Conservation (phyloP, 1,140 invertebrate genomes). For the Eufriesea mexicana region DNA sequence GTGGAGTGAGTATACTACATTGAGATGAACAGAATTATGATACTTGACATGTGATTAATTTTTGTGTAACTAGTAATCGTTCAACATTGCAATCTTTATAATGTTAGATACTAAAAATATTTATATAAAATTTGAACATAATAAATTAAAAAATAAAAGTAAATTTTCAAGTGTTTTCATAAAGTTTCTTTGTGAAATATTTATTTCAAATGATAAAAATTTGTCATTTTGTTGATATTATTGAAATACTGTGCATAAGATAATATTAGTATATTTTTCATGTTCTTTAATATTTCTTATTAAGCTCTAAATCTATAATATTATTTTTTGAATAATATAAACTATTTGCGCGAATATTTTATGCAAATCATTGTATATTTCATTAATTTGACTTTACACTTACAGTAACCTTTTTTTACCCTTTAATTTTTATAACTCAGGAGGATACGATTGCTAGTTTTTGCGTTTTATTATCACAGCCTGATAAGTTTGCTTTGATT, state of each 20-base stretch:
- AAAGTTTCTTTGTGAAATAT: background rate
- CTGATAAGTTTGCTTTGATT: constrained; percentile 42
- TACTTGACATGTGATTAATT: constrained; percentile 69
- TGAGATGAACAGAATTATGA: constrained; percentile 70
- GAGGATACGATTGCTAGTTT: constrained; percentile 72
- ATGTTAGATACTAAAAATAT: constrained; percentile 35
- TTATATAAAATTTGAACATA: constrained; percentile 9
- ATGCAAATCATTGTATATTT: constrained; percentile 8
- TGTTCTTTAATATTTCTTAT: constrained; percentile 2
- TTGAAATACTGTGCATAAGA: too few species aligned
- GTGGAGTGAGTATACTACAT: constrained; percentile 77
- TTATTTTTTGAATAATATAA: background rate
- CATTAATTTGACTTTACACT: constrained; percentile 52
- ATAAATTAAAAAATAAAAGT: background rate
- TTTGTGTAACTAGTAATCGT: constrained; percentile 74
- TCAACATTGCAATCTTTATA: constrained; percentile 38
- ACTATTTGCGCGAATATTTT: background rate
- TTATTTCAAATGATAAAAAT: constrained; percentile 19
- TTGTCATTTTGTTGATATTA: too few species aligned
- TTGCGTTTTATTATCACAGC: constrained; percentile 68
- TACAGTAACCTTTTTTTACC: constrained; percentile 42
- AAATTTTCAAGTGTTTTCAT: background rate
- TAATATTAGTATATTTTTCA: constrained; percentile 14
- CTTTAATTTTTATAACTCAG: constrained; percentile 52
- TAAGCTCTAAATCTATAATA: background rate